Evolutionary conservation across 2,797 vertebrate genomes (phyloP).

Genomic region (Aplochiton taeniatus): DNA sequence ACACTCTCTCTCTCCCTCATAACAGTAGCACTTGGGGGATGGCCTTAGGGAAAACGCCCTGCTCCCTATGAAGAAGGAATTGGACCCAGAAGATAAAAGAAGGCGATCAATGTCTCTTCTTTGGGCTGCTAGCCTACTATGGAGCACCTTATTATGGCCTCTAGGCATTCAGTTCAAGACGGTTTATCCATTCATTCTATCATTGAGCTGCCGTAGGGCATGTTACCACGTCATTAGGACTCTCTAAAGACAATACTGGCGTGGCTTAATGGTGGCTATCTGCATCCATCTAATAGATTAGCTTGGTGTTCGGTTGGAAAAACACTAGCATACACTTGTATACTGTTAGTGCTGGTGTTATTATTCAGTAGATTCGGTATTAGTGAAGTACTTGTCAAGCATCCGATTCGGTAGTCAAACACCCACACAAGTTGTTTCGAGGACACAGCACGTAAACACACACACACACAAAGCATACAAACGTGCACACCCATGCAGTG

Average conservation of each 20-base stretch:
- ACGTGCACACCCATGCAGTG: neutral
- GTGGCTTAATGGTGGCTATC: slow-evolving; percentile 33
- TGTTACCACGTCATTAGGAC: slow-evolving; percentile 39
- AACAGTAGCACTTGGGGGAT: slow-evolving; percentile 17
- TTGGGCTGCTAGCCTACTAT: slow-evolving; percentile 35
- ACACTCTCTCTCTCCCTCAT: slow-evolving; percentile 20
- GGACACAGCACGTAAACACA: slow-evolving; percentile 9
- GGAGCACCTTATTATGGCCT: slow-evolving; percentile 42
- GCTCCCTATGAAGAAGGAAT: slow-evolving; percentile 16
- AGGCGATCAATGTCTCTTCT: slow-evolving; percentile 14
- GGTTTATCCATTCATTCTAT: slow-evolving; percentile 39
- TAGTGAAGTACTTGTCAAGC: no score
- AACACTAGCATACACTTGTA: no score
- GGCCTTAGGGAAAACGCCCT: slow-evolving; percentile 27
- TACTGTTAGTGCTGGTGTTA: no score
- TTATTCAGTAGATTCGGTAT: no score
- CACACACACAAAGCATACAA: slow-evolving; percentile 1
- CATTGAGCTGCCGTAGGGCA: slow-evolving; percentile 33
- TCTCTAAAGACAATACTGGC: slow-evolving; percentile 38
- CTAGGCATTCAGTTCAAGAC: slow-evolving; percentile 22
- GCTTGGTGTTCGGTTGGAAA: no score
- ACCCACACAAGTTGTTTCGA: no score
- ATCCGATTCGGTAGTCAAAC: no score
- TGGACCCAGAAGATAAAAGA: slow-evolving; percentile 21
- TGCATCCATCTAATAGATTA: no score